Percentiles rank a stretch among this genome's conserved stretches.
Conservation (phyloP, 2,888 invertebrate species). For the Macrophya annulata region DNA sequence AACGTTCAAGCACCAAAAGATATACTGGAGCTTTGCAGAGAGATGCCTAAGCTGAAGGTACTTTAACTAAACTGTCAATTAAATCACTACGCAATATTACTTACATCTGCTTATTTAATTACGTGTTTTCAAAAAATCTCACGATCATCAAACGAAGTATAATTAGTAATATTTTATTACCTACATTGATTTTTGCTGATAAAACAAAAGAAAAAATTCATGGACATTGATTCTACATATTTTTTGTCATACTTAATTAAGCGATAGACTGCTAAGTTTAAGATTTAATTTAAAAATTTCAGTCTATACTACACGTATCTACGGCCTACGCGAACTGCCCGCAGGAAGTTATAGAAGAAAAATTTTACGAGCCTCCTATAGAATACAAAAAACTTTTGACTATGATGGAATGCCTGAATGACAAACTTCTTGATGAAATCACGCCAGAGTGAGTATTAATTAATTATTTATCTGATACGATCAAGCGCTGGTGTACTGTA, state of each 20-base stretch:
- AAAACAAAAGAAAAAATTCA: background rate
- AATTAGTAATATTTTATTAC: background rate
- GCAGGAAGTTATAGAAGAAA: constrained; percentile 80
- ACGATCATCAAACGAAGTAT: background rate
- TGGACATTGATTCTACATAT: background rate
- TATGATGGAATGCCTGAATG: constrained; percentile 81
- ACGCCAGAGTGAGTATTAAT: constrained; percentile 79
- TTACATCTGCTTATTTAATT: background rate
- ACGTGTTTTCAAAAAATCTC: background rate
- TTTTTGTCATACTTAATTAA: background rate
- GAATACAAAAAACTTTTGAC: constrained; percentile 81
- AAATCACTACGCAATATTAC: background rate
- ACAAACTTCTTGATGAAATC: constrained; percentile 81
- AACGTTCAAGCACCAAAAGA: constrained; percentile 87
- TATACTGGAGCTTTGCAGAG: constrained; percentile 84
- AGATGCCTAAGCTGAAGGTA: constrained; percentile 85
- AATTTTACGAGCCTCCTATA: constrained; percentile 81
- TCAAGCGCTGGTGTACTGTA: no score
- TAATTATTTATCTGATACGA: background rate
- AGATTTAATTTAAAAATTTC: constrained; percentile 63
- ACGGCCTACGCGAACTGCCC: constrained; percentile 83
- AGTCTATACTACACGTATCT: constrained; percentile 82
- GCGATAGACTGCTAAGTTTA: background rate
- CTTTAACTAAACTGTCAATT: background rate
- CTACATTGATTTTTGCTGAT: background rate